Base-by-base conservation (phyloP, 1,140 invertebrate species). In the Diabrotica virgifera region DNA sequence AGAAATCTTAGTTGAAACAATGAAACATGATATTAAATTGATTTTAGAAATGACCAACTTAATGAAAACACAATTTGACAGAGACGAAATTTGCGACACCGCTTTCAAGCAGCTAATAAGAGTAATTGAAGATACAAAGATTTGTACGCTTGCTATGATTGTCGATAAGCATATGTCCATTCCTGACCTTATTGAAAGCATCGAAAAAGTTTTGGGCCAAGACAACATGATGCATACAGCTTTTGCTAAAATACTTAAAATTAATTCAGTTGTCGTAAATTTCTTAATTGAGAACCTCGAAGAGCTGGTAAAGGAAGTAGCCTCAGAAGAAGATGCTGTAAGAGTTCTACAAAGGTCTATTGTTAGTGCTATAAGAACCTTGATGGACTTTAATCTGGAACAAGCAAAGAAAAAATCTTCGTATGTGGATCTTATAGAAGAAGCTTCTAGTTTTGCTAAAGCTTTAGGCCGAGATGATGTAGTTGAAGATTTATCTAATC, bases 401-500 rank as follows among this genome's bases (percentile, higher is more conserved):
- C 40, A 66, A 12, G 35, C 5, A 13, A 69, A 59, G 24, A 67
- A 66, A 52, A 54, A 58, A 58, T 63, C 54, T 24, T 65, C 50
- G 2, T 36, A 68, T 14, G 82, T 82, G 68, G 79, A 82, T 65
- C 76, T 85, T 35, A 65, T 73, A 10, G 62, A 65, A n/a, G 88
- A 92, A 77, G 89, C 90, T 0, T 80, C 88, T 2, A 88, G 87
- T 14, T 80, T 92, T 5, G 90, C 90, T 0, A 85, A 83, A 77
- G 85, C 89, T 12, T 77, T 91, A 5, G 89, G 89, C 0, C 83
- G 90, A 80, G 82, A 83, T 14, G 83, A 85, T 6, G 85, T 87
- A 0, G 88, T 85, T 2, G 80, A 78, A 10, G 68, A 70, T 40
- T 59, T 73, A 11, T 68, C 62, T 6, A 52, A 64, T 37, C 52